phyloP scores from a whole-genome alignment of 2,797 vertebrate species.

The Pangasius macronema region DNA sequence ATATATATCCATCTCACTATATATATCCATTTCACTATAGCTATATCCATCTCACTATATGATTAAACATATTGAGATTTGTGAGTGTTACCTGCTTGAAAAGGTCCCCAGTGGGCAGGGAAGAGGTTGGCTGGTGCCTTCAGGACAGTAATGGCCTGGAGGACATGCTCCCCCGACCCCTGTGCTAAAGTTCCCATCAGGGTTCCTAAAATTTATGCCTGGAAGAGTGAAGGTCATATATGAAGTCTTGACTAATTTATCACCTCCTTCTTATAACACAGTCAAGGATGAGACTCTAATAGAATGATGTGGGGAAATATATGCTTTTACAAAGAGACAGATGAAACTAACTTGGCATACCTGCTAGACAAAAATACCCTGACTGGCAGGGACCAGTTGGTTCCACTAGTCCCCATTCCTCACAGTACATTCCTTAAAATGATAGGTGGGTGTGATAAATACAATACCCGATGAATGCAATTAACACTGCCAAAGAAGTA shows the following conservation, averaged over 20 bases:
- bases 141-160: conserved; percentile 83
- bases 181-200: conserved; percentile 74
- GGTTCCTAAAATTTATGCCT: conserved; percentile 85
- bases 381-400: conserved; percentile 80
- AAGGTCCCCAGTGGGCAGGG: conserved; percentile 85
- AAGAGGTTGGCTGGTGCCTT: conserved; percentile 78
- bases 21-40: too few species aligned
- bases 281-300: conserved; percentile 1
- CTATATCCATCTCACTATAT: neutral
- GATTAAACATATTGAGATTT: neutral
- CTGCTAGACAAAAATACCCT: conserved; percentile 84
- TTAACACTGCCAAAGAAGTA: conserved; percentile 53
- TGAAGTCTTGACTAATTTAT: neutral
- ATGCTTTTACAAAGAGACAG: conserved; percentile 27
- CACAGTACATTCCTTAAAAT: conserved; percentile 81
- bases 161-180: conserved; percentile 87
- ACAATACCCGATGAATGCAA: conserved; percentile 54
- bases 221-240: conserved; percentile 5
- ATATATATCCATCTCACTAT: too few species aligned
- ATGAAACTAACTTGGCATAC: conserved; percentile 64
- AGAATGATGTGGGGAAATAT: conserved; percentile 5
- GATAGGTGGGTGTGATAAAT: conserved; percentile 59
- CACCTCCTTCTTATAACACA: neutral
- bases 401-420: conserved; percentile 81
- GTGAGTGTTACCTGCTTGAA: conserved; percentile 78